phyloP scores from a whole-genome alignment of 2,797 vertebrate genomes.

The Serranus cabrilla region DNA sequence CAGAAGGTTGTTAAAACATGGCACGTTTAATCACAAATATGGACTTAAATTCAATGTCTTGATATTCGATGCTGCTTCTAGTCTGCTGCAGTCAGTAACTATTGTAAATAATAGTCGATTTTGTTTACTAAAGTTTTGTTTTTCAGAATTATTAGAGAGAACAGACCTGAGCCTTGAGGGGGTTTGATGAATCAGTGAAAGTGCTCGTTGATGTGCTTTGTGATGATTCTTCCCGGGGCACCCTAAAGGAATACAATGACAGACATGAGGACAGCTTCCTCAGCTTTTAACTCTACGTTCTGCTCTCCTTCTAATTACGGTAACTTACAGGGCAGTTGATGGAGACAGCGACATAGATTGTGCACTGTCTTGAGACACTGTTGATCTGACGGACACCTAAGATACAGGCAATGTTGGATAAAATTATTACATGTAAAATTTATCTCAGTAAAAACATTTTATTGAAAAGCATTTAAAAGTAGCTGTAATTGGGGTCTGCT shows the following conservation, averaged over 20 bases:
- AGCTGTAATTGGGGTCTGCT: too few relatives aligned
- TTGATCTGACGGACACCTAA: conserved; percentile 41
- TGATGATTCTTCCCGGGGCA: neutral
- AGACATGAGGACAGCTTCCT: conserved; percentile 3
- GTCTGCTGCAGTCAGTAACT: neutral
- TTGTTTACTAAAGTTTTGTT: too few relatives aligned
- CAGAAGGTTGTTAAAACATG: conserved; percentile 11
- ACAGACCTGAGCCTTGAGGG: conserved; percentile 30
- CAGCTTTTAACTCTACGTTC: neutral
- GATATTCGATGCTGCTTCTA: neutral
- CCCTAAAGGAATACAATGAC: conserved; percentile 23
- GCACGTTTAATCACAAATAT: neutral
- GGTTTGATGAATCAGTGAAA: conserved; percentile 28
- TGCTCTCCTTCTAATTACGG: neutral
- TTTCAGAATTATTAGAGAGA: neutral
- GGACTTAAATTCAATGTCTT: neutral
- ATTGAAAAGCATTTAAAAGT: neutral
- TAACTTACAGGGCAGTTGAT: conserved; percentile 26
- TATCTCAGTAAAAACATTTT: neutral
- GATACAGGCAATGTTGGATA: neutral
- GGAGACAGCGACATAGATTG: neutral
- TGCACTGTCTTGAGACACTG: neutral
- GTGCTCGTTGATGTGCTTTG: neutral
- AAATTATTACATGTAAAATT: neutral
- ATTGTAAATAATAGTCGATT: neutral